Evolutionary conservation across 2,797 vertebrate species (phyloP), one percentile per base, ranked within the genome.

Genomic region (Cuniculus paca): DNA sequence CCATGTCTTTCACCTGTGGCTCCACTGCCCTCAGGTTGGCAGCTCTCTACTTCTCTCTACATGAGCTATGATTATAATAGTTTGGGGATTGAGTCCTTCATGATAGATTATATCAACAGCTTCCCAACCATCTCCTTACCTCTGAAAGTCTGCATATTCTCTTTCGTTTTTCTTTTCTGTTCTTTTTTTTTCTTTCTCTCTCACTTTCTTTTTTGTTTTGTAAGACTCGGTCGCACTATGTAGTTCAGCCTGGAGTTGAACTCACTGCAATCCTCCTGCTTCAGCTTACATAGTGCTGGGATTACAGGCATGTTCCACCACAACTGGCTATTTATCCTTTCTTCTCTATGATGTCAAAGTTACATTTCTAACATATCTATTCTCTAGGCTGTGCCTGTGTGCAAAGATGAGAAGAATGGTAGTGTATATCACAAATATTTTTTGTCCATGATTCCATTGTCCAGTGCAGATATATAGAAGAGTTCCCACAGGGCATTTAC

Each of bases 41-140:
- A 54, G 3, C 24, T 88, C 13, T 60, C 65, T 48, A 26, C 7
- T 50, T 86, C 56, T 68, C 61, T 63, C 12, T 20, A 39, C 11
- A 54, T 77, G 63, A 58, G 3, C 20, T 48, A 28, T 72, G 45
- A 80, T 19, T 48, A 1, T 22, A 28, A 92, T 1, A 70, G 8
- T 9, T 2, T 14, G 9, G 2, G 2, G 20, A 56, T 6, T 17
- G 31, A 70, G 58, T 79, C 11, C 77, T 31, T 75, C n/a, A 58
- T 34, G 17, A 56, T 50, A 45, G 13, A 28, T 74, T 28, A 14
- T n/a, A 92, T 50, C 26, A 86, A 8, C 16, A 36, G 12, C 11
- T n/a, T 61, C 6, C 17, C 4, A 22, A 11, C 5, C 12, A 3
- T 48, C 5, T 60, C 1, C 4, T 13, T 14, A 22, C 31, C 5